phyloP scores from a whole-genome alignment of 2,888 invertebrate genomes.

The Tipula lateralis region DNA sequence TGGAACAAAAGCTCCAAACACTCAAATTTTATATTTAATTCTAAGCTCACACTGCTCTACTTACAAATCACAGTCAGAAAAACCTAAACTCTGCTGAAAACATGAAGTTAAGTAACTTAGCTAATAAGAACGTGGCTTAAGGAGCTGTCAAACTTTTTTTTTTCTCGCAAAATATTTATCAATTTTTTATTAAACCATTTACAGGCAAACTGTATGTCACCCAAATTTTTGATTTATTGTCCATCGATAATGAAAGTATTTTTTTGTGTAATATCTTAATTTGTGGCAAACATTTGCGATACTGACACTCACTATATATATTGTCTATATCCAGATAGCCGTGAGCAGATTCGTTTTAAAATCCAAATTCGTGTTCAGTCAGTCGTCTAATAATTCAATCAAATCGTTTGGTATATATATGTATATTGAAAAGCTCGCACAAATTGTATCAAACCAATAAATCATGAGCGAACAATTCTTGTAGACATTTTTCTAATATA shows the following conservation, averaged over 20 bases:
- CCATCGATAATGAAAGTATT: background rate
- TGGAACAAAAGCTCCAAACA: too few species aligned
- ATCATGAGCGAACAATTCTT: background rate
- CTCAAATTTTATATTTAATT: too few species aligned
- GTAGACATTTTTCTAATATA: background rate
- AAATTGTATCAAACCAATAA: slow-evolving; percentile 1
- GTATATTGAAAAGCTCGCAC: background rate
- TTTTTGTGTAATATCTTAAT: background rate
- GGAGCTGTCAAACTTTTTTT: background rate
- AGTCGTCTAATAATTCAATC: slow-evolving; percentile 11
- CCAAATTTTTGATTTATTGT: background rate
- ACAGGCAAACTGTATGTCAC: background rate
- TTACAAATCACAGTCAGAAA: too few species aligned
- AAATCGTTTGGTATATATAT: background rate
- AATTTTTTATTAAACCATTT: background rate
- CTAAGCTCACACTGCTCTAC: too few species aligned
- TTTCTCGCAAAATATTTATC: background rate
- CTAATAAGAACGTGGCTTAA: too few species aligned
- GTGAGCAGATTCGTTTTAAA: background rate
- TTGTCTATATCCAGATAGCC: background rate
- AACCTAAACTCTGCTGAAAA: too few species aligned
- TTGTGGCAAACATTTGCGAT: background rate
- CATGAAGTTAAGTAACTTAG: too few species aligned
- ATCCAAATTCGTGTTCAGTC: background rate
- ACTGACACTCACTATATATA: background rate